Conservation (phyloP, 2,797 vertebrate genomes). For the Sciurus vulgaris region DNA sequence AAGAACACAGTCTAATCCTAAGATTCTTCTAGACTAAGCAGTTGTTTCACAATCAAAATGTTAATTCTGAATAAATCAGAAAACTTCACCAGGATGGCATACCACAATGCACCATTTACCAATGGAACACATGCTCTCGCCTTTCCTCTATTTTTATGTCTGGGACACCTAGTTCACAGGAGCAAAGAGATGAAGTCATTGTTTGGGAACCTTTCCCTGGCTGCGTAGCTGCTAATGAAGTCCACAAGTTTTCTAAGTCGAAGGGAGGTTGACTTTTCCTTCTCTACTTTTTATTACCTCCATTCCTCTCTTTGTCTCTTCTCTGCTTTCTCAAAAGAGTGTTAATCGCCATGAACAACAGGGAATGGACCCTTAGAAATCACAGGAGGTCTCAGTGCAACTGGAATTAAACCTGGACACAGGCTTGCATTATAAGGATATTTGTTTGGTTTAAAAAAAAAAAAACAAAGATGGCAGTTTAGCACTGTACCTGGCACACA, state of each 20-base stretch:
- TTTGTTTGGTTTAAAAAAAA: no score
- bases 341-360: background rate
- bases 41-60: constrained; percentile 76
- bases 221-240: constrained; percentile 54
- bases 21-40: constrained; percentile 53
- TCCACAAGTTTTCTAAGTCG: constrained; percentile 1
- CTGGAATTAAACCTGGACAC: background rate
- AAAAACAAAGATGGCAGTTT: background rate
- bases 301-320: background rate
- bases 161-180: constrained; percentile 34
- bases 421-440: background rate
- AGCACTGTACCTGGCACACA: background rate
- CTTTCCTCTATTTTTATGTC: constrained; percentile 65
- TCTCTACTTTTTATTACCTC: background rate
- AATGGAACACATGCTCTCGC: background rate
- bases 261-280: background rate
- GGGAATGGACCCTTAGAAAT: background rate
- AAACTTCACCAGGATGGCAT: background rate
- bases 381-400: background rate
- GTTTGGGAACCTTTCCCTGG: constrained; percentile 33
- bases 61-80: constrained; percentile 66
- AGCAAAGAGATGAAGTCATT: constrained; percentile 63
- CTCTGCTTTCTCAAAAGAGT: background rate
- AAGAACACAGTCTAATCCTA: constrained; percentile 25
- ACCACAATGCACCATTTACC: background rate